A percentile compares a stretch with the other conserved stretches of the same genome.
Conservation (phyloP, 2,888 invertebrate genomes). For the Halictus quadricinctus region DNA sequence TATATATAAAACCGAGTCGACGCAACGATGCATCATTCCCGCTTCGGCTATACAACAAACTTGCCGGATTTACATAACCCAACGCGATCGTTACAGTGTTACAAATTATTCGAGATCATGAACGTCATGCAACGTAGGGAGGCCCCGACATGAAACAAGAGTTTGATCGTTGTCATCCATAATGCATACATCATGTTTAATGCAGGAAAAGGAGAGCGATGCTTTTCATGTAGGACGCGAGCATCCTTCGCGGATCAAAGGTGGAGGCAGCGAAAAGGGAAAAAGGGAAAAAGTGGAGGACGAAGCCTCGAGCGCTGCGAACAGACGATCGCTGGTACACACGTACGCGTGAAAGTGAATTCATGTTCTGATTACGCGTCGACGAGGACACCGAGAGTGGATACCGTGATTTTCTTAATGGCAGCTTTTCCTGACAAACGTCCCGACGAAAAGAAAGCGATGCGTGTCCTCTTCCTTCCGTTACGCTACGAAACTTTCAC, state of each 20-base stretch:
- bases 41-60: background rate
- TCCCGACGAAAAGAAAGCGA: conserved; percentile 39
- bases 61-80: conserved; percentile 25
- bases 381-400: background rate
- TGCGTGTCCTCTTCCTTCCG: conserved; percentile 23
- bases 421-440: background rate
- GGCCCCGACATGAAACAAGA: conserved; percentile 33
- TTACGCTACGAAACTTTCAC: conserved; percentile 35
- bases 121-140: background rate
- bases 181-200: conserved; percentile 40
- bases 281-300: background rate
- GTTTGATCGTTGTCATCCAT: conserved; percentile 40
- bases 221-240: conserved; percentile 7
- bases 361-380: background rate
- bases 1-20: background rate
- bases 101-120: conserved; percentile 41
- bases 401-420: conserved; percentile 31
- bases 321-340: background rate
- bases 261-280: background rate
- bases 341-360: conserved; percentile 21
- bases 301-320: background rate
- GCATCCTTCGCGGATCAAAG: conserved; percentile 3
- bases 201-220: conserved; percentile 23
- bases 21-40: background rate
- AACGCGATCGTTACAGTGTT: conserved; percentile 21